These are phyloP conservation scores for Mantis religiosa DNA, from an alignment of 2,888 invertebrate species.

Conservation along the genomic window DNA sequence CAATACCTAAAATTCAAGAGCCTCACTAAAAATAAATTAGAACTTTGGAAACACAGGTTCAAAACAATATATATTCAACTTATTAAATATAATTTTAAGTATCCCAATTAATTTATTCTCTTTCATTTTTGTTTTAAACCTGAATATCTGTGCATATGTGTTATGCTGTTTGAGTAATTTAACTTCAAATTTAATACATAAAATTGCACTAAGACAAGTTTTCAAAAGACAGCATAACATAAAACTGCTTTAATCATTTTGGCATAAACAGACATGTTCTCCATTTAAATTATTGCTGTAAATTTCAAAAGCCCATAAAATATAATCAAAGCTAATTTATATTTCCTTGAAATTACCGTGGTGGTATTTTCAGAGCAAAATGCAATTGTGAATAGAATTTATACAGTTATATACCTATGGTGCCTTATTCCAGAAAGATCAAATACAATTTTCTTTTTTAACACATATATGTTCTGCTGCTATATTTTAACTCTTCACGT, in stretches of 20 bases:
- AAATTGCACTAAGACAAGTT: background rate
- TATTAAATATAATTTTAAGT: background rate
- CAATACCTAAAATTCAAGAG: background rate
- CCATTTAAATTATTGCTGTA: background rate
- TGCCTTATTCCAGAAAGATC: background rate
- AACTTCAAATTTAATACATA: background rate
- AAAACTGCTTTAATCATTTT: background rate
- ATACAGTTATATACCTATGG: background rate
- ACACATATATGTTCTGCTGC: background rate
- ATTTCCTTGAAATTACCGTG: background rate
- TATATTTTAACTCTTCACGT: background rate
- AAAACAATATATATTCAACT: background rate
- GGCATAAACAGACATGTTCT: background rate
- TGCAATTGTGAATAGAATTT: background rate
- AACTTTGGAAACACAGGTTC: background rate
- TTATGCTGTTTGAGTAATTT: background rate
- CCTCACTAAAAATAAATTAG: background rate
- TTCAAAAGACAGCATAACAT: background rate
- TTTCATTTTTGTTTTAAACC: background rate
- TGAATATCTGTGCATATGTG: background rate
- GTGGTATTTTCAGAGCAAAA: background rate
- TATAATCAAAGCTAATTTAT: background rate
- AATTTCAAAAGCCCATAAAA: background rate
- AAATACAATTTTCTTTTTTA: background rate
- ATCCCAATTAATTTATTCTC: background rate